A percentile compares a stretch with the other conserved stretches of the same genome.
Conservation (phyloP, 1,140 invertebrate species). For the Drosophila sturtevanti region DNA sequence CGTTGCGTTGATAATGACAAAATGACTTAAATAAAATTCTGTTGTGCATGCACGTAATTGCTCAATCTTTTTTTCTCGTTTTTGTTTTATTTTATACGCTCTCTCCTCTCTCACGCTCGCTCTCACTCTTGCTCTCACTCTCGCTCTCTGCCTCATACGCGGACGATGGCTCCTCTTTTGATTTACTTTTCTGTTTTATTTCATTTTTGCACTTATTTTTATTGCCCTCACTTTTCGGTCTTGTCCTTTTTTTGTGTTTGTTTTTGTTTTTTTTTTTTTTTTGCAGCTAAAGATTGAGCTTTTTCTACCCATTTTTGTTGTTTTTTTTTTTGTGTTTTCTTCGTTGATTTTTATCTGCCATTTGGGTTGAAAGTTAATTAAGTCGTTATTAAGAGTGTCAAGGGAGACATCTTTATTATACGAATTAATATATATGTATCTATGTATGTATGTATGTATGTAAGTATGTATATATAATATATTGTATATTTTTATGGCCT, state of each 20-base stretch:
- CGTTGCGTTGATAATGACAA: constrained; percentile 59
- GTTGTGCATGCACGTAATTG: constrained; percentile 76
- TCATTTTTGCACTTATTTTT: constrained; percentile 54
- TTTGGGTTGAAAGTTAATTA: constrained; percentile 62
- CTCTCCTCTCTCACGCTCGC: background rate
- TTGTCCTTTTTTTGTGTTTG: background rate
- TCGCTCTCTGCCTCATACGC: too few relatives aligned
- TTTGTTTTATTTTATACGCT: constrained; percentile 53
- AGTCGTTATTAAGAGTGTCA: constrained; percentile 67
- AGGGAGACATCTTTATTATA: constrained; percentile 54
- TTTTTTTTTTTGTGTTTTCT: constrained; percentile 64
- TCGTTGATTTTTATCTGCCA: constrained; percentile 63
- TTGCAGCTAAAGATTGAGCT: background rate
- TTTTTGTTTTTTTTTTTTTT: constrained; percentile 6
- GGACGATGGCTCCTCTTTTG: constrained; percentile 25
- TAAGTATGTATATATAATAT: constrained; percentile 8
- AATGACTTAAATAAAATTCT: constrained; percentile 70
- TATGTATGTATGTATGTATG: too few relatives aligned
- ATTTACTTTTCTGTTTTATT: constrained; percentile 44
- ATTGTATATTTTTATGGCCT: constrained; percentile 57
- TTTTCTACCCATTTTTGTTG: constrained; percentile 39
- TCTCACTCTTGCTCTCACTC: constrained; percentile 24
- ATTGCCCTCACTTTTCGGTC: constrained; percentile 37
- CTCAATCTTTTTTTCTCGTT: constrained; percentile 40
- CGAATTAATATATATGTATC: constrained; percentile 29